Conservation (phyloP, 2,113 vertebrate genomes). For the Mesitornis unicolor region DNA sequence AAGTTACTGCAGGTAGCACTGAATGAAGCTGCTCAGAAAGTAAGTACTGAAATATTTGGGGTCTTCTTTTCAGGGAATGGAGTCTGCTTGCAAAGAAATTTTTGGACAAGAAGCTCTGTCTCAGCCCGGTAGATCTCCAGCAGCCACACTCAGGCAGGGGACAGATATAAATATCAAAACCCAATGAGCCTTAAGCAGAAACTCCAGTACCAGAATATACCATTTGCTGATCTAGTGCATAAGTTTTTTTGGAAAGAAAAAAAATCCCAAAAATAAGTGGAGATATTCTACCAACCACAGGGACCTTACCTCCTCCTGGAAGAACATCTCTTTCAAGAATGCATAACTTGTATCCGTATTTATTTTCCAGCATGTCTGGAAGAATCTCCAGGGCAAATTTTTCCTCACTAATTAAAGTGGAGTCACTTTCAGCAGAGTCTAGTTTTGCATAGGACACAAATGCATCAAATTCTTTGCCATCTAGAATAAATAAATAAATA, state of each 20-base stretch:
- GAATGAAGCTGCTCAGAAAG: background rate
- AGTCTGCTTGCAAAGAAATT: background rate
- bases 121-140: background rate
- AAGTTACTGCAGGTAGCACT: background rate
- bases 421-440: background rate
- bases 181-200: background rate
- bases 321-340: constrained; percentile 86
- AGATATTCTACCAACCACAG: background rate
- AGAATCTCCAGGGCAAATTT: constrained; percentile 76
- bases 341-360: constrained; percentile 84
- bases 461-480: constrained; percentile 84
- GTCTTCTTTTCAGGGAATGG: background rate
- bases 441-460: constrained; percentile 83
- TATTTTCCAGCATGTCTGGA: constrained; percentile 80
- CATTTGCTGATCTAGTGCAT: background rate
- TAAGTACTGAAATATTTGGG: background rate
- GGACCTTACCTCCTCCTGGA: constrained; percentile 85
- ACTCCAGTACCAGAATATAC: background rate
- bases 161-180: background rate
- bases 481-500: constrained; percentile 59
- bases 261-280: background rate
- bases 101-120: background rate
- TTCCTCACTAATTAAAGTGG: constrained; percentile 56
- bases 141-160: background rate
- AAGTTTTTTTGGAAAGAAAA: background rate